These are phyloP conservation scores for Mantis religiosa DNA, from an alignment of 2,888 invertebrate species.

Conservation along the genomic window DNA sequence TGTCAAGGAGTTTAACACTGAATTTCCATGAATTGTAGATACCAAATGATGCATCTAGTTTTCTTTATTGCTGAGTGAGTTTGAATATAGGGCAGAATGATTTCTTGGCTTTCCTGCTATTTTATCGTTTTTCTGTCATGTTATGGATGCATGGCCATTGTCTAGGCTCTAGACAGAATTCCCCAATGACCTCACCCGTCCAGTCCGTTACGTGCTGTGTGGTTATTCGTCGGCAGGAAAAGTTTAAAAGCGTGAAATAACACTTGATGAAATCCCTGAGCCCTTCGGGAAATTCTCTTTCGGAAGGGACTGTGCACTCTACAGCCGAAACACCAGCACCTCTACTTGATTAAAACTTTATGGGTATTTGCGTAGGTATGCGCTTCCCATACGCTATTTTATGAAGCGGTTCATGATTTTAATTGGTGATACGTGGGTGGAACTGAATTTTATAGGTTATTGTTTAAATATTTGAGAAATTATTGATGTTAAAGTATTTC, in stretches of 20 bases:
- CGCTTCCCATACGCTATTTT: too few species aligned
- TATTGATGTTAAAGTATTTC: too few species aligned
- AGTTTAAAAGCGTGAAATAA: neutral
- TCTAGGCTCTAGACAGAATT: neutral
- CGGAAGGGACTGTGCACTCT: neutral
- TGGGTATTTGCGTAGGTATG: neutral
- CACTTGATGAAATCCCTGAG: neutral
- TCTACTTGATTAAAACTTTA: neutral
- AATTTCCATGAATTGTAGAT: too few species aligned
- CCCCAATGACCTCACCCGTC: neutral
- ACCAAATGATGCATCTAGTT: too few species aligned
- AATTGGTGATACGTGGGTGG: too few species aligned
- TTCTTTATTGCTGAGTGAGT: too few species aligned
- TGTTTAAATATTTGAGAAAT: too few species aligned
- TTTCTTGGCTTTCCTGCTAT: neutral
- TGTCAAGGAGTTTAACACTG: too few species aligned
- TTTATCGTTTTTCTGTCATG: neutral
- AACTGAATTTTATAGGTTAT: too few species aligned
- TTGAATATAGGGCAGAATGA: too few species aligned
- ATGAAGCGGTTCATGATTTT: too few species aligned
- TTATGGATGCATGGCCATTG: neutral
- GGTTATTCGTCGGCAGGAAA: neutral
- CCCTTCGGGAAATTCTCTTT: neutral
- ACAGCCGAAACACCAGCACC: neutral
- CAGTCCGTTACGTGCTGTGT: neutral